phyloP scores from a whole-genome alignment of 2,888 invertebrate genomes.

The Acanthacorydalis orientalis region DNA sequence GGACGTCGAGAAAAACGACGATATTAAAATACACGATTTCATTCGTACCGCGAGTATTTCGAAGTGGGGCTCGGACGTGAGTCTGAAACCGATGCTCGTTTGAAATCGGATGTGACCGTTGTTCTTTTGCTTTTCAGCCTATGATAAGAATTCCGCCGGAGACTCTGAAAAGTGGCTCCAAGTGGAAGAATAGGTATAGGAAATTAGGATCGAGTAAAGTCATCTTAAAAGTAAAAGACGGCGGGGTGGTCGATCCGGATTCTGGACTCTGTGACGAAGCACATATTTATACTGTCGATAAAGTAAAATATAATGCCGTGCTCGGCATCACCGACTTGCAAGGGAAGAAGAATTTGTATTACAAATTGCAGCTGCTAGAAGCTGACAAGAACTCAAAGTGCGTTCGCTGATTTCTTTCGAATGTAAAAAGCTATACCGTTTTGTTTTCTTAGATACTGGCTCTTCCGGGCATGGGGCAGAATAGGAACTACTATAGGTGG shows the following conservation, averaged over 20 bases:
- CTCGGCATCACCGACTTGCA: slow-evolving; percentile 77
- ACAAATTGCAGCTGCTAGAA: slow-evolving; percentile 83
- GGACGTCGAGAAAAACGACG: slow-evolving; percentile 40
- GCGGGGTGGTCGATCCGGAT: slow-evolving; percentile 85
- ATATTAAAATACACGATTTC: slow-evolving; percentile 42
- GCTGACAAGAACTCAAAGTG: slow-evolving; percentile 45
- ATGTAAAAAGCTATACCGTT: background rate
- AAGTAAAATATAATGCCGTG: slow-evolving; percentile 56
- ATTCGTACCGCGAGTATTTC: slow-evolving; percentile 59
- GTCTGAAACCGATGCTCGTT: slow-evolving; percentile 14
- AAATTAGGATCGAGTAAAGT: slow-evolving; percentile 39
- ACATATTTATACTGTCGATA: slow-evolving; percentile 51
- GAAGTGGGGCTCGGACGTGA: slow-evolving; percentile 71
- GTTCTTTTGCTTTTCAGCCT: slow-evolving; percentile 9
- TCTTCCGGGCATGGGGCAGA: slow-evolving; percentile 91
- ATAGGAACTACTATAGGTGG: slow-evolving; percentile 89
- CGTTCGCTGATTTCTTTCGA: background rate
- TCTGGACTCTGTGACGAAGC: slow-evolving; percentile 60
- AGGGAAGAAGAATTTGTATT: slow-evolving; percentile 79
- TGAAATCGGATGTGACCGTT: slow-evolving; percentile 17
- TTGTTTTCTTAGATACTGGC: slow-evolving; percentile 38
- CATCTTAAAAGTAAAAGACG: slow-evolving; percentile 57
- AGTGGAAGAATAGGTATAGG: slow-evolving; percentile 23
- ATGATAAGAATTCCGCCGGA: slow-evolving; percentile 16
- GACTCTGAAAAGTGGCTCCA: slow-evolving; percentile 11